Conservation (phyloP, 2,888 invertebrate genomes). For the Lissonota sp. region DNA sequence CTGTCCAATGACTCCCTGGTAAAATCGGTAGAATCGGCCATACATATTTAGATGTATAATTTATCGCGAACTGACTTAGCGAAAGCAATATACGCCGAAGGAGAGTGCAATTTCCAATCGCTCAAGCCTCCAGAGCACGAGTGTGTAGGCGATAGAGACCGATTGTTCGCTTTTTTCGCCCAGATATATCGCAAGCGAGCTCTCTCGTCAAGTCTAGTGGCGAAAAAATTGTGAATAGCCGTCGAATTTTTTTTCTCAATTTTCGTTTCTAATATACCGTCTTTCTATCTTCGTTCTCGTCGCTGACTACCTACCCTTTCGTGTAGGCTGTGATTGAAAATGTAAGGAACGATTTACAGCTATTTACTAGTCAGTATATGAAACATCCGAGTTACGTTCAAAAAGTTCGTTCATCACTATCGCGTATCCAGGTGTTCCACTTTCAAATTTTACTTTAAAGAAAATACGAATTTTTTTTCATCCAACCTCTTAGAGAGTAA, state of each 20-base stretch:
- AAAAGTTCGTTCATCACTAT: not conserved
- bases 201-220: constrained; percentile 51
- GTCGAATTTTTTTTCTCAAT: constrained; percentile 29
- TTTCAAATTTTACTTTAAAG: no score
- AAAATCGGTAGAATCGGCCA: no score
- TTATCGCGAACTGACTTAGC: constrained; percentile 23
- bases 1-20: no score
- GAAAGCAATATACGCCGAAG: constrained; percentile 35
- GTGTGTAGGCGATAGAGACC: constrained; percentile 66
- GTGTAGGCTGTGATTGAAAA: constrained; percentile 46
- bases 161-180: constrained; percentile 74
- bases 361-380: not conserved
- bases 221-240: constrained; percentile 66
- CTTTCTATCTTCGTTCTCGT: not conserved
- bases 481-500: no score
- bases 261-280: not conserved
- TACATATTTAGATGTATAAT: constrained; percentile 29
- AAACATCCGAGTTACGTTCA: not conserved
- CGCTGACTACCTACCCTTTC: constrained; percentile 47
- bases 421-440: no score
- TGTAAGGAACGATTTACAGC: not conserved
- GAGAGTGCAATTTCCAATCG: constrained; percentile 51
- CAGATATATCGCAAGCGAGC: constrained; percentile 71
- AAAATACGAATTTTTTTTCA: no score
- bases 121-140: constrained; percentile 24